Base-by-base conservation (phyloP, 2,113 vertebrate genomes). In the Odobenus rosmarus region DNA sequence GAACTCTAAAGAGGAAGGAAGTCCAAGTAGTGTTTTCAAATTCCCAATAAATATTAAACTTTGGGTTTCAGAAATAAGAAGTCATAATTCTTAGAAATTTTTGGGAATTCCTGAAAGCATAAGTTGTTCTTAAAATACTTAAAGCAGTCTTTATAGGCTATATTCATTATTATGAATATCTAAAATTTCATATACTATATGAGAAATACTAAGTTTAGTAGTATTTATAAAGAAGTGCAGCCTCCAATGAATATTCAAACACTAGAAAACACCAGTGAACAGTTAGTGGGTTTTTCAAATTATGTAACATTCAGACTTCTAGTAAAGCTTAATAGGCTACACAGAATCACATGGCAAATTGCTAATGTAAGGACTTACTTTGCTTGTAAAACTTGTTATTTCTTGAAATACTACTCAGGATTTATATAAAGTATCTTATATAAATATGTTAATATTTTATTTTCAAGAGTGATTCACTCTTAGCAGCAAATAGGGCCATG, bases 91-190 rank as follows among this genome's bases (percentile, higher is more conserved):
- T 74, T 92, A 69, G 91, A 18, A 89, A 85, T 74, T 93, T 11
- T 46, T 89, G 19, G 84, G 55, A 79, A 49, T 87, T 79, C 24
- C 28, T 93, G 67, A 88, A 93, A 61, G 93, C 19, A 59, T 42
- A 88, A 87, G 7, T 86, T 81, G 24, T 92, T 86, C 74, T 72
- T 69, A 80, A 95, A 95, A 76, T 90, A 76, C 13, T 85, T 96
- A 13, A 1, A 80, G 0, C 12, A 86, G 33, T 82, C 18, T 82
- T 81, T 76, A 80, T 93, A 53, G 33, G 19, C 15, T 61, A 59
- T 93, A 24, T 57, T 62, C 49, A 72, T 42, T 95, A 72, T 80
- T 88, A 72, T 85, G 21, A 90, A 76, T 72, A 81, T 55, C n/a
- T 62, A 89, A 86, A 61, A 46, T 53, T 95, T 76, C 62, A 10